Evolutionary conservation across 2,888 invertebrate genomes (phyloP), one percentile per base, ranked within the genome.

Genomic region (Andrena haemorrhoa): DNA sequence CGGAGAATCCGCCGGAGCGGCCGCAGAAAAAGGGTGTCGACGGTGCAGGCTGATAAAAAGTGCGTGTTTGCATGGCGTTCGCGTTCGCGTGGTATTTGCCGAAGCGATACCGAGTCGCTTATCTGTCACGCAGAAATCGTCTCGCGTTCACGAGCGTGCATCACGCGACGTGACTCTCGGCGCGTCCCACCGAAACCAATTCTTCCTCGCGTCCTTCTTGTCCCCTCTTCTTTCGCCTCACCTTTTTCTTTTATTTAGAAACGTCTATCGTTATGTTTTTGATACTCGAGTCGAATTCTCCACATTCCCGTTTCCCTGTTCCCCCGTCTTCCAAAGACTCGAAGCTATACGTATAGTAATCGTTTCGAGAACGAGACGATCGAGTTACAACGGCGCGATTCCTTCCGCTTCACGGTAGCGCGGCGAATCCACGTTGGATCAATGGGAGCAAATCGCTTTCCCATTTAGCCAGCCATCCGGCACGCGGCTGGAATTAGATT

Each of bases 391-490:
- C 35, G 58, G 69, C 41, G 74, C 61, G 49, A 20, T 58, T 49
- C 60, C 68, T 79, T 71, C 65, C 75, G 70, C 74, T 56, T 64
- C 63, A 35, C 73, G 68, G 53, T 31, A 29, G 49, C 65, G 70
- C 77, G 79, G 75, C 82, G 75, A 77, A 79, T 85, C 75, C 77
- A 87, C 85, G 85, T 88, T 85, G 87, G 85, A 87, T 84, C 87
- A 86, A 87, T 83, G 82, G 87, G 84, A 84, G 82, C 60, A 86
- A 89, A 89, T 88, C 81, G 88, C 85, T 86, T 89, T 90, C 87
- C 88, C 89, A 89, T 90, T 90, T 84, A 86, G 84, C 41, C 80
- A 73, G 65, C 78, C 83, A 79, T 85, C 70, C 74, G 26, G 12
- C 29, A 2, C 29, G 41, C 35, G 5, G 56, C 29, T 12, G 66